Evolutionary conservation across 2,888 invertebrate genomes (phyloP).

Genomic region (Pachymerium ferrugineum): DNA sequence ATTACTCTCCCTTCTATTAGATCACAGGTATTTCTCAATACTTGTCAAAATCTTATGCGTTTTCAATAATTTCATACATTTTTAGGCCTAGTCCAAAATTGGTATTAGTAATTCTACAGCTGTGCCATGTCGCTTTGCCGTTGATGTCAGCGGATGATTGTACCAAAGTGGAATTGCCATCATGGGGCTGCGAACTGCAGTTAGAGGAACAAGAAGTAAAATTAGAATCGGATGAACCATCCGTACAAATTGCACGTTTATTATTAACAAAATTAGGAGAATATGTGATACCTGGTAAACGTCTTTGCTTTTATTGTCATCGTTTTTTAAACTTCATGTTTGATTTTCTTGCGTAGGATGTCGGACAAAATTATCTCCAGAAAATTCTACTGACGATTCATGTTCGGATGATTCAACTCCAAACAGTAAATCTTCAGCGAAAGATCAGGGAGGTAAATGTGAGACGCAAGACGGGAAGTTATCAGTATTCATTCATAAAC

Average conservation of each 20-base stretch:
- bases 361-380: neutral
- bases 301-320: neutral
- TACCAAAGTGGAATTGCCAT: constrained; percentile 45
- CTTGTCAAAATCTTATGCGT: neutral
- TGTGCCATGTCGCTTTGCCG: constrained; percentile 47
- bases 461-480: constrained; percentile 42
- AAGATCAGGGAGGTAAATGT: neutral
- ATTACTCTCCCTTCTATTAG: constrained; percentile 46
- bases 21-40: constrained; percentile 43
- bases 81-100: constrained; percentile 47
- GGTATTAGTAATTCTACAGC: constrained; percentile 46
- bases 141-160: constrained; percentile 46
- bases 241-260: constrained; percentile 46
- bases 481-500: constrained; percentile 47
- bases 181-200: constrained; percentile 42
- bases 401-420: neutral
- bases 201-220: constrained; percentile 37
- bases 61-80: neutral
- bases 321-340: neutral
- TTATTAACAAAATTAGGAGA: constrained; percentile 48
- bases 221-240: constrained; percentile 43
- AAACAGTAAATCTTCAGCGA: neutral
- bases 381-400: neutral
- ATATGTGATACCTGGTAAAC: constrained; percentile 46
- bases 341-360: neutral